Evolutionary conservation across 2,113 vertebrate genomes (phyloP).

Genomic region (Trachemys scripta): DNA sequence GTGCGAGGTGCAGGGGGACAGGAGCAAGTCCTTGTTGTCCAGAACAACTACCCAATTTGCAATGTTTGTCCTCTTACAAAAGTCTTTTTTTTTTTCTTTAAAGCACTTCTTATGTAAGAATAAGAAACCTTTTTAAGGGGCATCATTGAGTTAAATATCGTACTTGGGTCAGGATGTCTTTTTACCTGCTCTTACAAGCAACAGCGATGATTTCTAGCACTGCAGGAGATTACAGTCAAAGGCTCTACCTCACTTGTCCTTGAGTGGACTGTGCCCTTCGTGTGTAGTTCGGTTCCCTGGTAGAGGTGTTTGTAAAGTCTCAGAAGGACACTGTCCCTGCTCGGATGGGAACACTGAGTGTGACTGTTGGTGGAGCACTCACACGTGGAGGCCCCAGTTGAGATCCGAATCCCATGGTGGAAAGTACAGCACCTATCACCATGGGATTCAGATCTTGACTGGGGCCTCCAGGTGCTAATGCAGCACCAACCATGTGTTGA

Average conservation of each 20-base stretch:
- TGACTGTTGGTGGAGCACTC: no score
- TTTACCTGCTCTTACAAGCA: not conserved
- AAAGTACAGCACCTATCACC: no score
- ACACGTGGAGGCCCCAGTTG: no score
- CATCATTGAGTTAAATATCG: not conserved
- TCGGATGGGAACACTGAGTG: not conserved
- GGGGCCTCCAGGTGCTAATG: not conserved
- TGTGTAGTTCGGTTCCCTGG: not conserved
- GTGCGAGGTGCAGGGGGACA: not conserved
- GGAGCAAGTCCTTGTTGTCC: not conserved
- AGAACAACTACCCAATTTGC: not conserved
- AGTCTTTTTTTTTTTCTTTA: not conserved
- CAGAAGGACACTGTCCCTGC: not conserved
- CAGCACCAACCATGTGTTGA: no score
- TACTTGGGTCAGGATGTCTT: not conserved
- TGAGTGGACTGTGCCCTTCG: not conserved
- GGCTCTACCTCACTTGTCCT: no score
- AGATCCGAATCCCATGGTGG: no score
- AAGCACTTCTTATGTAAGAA: not conserved
- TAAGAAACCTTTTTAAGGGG: not conserved
- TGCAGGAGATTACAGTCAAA: no score
- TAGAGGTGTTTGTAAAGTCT: not conserved
- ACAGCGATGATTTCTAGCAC: not conserved
- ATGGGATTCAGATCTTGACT: not conserved
- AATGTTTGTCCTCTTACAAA: no score